Conservation (phyloP, 2,113 vertebrate species). For the Corythornis cristatus region DNA sequence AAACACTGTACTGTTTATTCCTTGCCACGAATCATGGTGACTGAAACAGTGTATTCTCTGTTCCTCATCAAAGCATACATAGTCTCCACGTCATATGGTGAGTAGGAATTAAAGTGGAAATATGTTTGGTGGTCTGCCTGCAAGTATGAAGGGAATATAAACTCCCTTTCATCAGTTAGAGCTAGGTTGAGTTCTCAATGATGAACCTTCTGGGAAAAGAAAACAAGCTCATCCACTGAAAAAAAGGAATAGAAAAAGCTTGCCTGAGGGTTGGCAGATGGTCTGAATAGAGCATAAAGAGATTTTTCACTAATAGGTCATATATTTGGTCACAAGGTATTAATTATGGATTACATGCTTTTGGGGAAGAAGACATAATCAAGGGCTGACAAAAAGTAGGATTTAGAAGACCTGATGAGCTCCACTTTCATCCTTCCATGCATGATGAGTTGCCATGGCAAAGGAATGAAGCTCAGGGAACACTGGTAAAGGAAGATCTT, state of each 20-base stretch:
- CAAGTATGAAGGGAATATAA: neutral
- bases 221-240: neutral
- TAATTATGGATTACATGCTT: neutral
- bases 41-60: neutral
- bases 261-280: neutral
- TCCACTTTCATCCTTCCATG: neutral
- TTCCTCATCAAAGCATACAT: neutral
- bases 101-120: neutral
- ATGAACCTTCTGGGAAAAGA: neutral
- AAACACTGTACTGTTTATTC: neutral
- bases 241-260: neutral
- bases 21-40: neutral
- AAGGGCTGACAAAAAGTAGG: neutral
- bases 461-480: neutral
- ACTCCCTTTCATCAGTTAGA: neutral
- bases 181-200: neutral
- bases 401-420: neutral
- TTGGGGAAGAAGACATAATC: neutral
- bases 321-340: neutral
- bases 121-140: neutral
- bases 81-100: neutral
- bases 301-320: neutral
- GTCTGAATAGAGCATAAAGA: neutral
- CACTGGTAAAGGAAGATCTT: neutral
- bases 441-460: neutral